Base-by-base conservation (phyloP, 1,140 invertebrate genomes). In the Daktulosphaira vitifoliae region DNA sequence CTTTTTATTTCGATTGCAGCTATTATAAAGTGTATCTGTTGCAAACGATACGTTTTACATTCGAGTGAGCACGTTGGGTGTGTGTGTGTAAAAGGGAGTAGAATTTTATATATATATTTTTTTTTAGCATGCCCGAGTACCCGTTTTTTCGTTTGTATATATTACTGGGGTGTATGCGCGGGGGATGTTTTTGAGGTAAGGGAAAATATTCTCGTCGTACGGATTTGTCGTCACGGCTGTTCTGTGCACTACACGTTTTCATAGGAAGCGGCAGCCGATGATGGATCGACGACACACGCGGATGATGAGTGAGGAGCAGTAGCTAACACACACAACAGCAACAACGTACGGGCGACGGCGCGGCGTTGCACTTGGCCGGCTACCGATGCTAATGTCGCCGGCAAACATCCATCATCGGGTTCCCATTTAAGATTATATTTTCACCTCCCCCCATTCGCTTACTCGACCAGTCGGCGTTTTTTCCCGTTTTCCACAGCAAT, bases 351-450 rank as follows among this genome's bases (percentile, higher is more conserved):
- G 38, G 37, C 23, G 38, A 44, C 15, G 39, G 4, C 38, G 4
- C 44, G 11, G 44, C 16, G 56, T 33, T 26, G 56, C 56, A 62
- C 56, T 62, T 48, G 38, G 42, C 18, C 56, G 56, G 56, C 56
- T 39, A 20, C 54, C 56, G 42, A 62, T 46, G 56, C 56, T 62
- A 62, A 62, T 62, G 44, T 62, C 42, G 29, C 56, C 56, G 56
- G 29, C 56, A 48, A 62, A 62, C 56, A 62, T 62, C 56, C 56
- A 62, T 62, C 56, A 62, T 62, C 56, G 56, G 56, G 44, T 62
- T 62, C 46, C 56, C 56, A 62, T 62, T 62, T 48, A 62, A 62
- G 42, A 48, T 62, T 62, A 62, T 48, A 33, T 33, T 33, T 33
- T 33, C 29, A 33, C 29, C 11, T 33, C 5, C 29, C 29, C 29